These are phyloP conservation scores for Pitta sordida DNA, from an alignment of 2,113 vertebrate genomes.

Conservation along the genomic window DNA sequence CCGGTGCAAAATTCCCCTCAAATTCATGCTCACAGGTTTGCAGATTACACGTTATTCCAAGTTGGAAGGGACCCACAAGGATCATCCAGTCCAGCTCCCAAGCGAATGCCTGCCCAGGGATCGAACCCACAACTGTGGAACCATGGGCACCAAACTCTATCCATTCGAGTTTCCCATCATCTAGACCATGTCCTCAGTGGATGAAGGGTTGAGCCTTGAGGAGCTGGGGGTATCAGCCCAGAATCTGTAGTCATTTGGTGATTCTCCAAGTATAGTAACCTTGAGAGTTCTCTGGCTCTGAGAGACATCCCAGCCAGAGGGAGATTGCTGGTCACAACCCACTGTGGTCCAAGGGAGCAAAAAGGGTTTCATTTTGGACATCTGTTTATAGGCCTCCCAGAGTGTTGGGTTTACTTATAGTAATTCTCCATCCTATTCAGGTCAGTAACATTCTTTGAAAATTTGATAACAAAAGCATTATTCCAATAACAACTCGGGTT, in stretches of 20 bases:
- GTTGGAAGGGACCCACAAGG: too few species aligned
- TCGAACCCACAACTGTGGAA: too few species aligned
- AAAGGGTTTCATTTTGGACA: background rate
- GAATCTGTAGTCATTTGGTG: too few species aligned
- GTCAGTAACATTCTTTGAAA: background rate
- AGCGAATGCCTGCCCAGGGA: too few species aligned
- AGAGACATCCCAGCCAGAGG: background rate
- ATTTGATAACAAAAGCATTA: background rate
- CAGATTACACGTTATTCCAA: too few species aligned
- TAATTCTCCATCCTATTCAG: background rate
- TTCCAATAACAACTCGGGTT: too few species aligned
- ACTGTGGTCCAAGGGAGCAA: background rate
- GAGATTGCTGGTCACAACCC: background rate
- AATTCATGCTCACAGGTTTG: too few species aligned
- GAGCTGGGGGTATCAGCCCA: background rate
- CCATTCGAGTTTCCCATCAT: too few species aligned
- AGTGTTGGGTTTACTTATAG: background rate
- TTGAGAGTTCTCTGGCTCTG: background rate
- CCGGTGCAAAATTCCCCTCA: background rate
- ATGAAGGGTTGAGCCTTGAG: background rate
- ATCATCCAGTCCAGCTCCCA: too few species aligned
- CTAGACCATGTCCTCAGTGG: too few species aligned
- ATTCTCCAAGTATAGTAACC: background rate
- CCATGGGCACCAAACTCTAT: too few species aligned
- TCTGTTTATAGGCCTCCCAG: background rate